A percentile compares a stretch with the other conserved stretches of the same genome.
Evolutionary conservation across 2,888 invertebrate species (phyloP).

Genomic region (Busseola fusca): DNA sequence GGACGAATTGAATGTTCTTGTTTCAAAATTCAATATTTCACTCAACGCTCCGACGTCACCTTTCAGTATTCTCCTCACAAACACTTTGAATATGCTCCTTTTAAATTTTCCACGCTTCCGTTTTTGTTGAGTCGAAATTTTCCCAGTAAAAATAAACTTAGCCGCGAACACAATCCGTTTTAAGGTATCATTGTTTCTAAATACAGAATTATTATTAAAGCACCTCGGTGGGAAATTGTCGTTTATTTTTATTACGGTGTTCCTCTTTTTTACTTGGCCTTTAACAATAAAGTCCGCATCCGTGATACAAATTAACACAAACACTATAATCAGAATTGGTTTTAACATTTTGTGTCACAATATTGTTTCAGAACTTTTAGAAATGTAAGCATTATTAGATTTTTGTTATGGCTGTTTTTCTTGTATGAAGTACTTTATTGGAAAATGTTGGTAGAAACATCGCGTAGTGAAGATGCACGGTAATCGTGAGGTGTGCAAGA

Average conservation of each 20-base stretch:
- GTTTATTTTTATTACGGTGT: constrained; percentile 83
- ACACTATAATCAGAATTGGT: constrained; percentile 65
- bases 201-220: constrained; percentile 80
- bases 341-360: constrained; percentile 75
- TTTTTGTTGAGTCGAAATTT: constrained; percentile 82
- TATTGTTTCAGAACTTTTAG: constrained; percentile 53
- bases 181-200: constrained; percentile 82
- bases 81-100: constrained; percentile 83
- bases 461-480: constrained; percentile 54
- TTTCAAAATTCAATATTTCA: constrained; percentile 84
- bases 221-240: constrained; percentile 77
- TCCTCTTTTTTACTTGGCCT: constrained; percentile 84
- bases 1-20: constrained; percentile 81
- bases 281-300: constrained; percentile 79
- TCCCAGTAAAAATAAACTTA: constrained; percentile 86
- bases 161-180: constrained; percentile 80
- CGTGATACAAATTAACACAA: constrained; percentile 71
- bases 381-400: constrained; percentile 49
- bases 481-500: constrained; percentile 57
- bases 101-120: constrained; percentile 75
- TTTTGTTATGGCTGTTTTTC: constrained; percentile 26
- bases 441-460: constrained; percentile 58
- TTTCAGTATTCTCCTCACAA: constrained; percentile 83
- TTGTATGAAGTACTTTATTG: constrained; percentile 20
- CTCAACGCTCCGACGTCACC: constrained; percentile 83